Base-by-base conservation (phyloP, 2,113 vertebrate genomes). In the Gavialis gangeticus region DNA sequence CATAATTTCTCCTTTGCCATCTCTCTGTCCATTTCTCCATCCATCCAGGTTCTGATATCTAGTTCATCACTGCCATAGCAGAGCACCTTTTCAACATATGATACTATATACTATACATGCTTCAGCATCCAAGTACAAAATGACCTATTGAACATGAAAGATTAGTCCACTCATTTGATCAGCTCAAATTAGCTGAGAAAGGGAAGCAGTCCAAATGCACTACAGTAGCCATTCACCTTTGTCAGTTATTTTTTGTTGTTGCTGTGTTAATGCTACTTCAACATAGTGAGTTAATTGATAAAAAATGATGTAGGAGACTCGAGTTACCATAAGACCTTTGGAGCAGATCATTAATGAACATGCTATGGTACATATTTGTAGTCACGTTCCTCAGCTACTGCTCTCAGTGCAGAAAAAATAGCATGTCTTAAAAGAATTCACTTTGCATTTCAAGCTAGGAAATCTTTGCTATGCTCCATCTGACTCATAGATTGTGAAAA, bases 401-500 rank as follows among this genome's bases (percentile, higher is more conserved):
- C 57, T 97, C 82, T 89, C 87, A 34, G 63, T 81, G 84, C 76
- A 85, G 73, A 89, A 94, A 96, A 92, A 79, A 75, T 25, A 89
- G 82, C 79, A 84, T 84, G 87, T 84, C 69, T 88, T 75, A 22
- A 92, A 96, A 95, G 93, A 88, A 91, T 88, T 59, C 3, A 3
- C 75, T 96, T 95, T 95, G 90, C 90, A 95, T 96, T 96, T 96
- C 93, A 96, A 95, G 80, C 73, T 89, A 87, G 91, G 88, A 90
- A 94, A 96, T 90, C 76, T 95, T 83, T 85, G 88, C 59, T 88
- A 37, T 3, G 6, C 90, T 95, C 77, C 79, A 80, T 91, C 92
- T 97, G 88, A 97, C 88, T 92, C 97, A 94, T 10, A 91, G 88
- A 96, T 97, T 97, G 84, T 90, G 95, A 96, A 96, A 95, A 96